Conservation (phyloP, 1,140 invertebrate species). For the Drosophila varians region DNA sequence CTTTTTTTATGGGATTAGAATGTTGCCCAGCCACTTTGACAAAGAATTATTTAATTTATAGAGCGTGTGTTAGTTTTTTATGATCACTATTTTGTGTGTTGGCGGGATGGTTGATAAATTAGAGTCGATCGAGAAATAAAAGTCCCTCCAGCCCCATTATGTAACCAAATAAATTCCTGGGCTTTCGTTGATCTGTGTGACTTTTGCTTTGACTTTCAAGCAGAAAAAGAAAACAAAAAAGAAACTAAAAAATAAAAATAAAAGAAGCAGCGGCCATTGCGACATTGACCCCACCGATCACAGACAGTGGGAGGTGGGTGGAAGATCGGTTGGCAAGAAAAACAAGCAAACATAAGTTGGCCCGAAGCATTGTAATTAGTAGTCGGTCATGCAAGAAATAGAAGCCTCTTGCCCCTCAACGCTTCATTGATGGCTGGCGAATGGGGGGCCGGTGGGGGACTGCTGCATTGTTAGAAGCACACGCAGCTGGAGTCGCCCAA, state of each 20-base stretch:
- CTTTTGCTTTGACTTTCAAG: constrained; percentile 5
- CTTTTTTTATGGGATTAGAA: constrained; percentile 75
- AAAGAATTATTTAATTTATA: constrained; percentile 66
- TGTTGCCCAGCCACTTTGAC: constrained; percentile 75
- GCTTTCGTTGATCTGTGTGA: constrained; percentile 2
- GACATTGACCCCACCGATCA: constrained; percentile 76
- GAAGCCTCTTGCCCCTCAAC: constrained; percentile 48
- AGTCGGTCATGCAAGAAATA: constrained; percentile 82
- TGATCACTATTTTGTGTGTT: constrained; percentile 50
- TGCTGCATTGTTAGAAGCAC: constrained; percentile 59
- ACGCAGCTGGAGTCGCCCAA: constrained; percentile 69
- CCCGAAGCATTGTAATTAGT: constrained; percentile 76
- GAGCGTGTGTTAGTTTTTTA: constrained; percentile 54
- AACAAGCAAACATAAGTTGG: constrained; percentile 37
- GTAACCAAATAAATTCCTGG: constrained; percentile 44
- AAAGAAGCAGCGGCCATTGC: constrained; percentile 55
- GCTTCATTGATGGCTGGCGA: constrained; percentile 60
- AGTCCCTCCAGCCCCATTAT: constrained; percentile 31
- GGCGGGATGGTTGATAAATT: constrained; percentile 60
- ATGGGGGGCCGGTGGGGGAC: constrained; percentile 16
- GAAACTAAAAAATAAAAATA: background rate
- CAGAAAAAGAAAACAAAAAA: background rate
- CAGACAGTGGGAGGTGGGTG: constrained; percentile 12
- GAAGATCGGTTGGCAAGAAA: constrained; percentile 17
- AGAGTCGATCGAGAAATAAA: constrained; percentile 27